Base-by-base conservation (phyloP, 2,888 invertebrate species). In the Caradrina kadenii region DNA sequence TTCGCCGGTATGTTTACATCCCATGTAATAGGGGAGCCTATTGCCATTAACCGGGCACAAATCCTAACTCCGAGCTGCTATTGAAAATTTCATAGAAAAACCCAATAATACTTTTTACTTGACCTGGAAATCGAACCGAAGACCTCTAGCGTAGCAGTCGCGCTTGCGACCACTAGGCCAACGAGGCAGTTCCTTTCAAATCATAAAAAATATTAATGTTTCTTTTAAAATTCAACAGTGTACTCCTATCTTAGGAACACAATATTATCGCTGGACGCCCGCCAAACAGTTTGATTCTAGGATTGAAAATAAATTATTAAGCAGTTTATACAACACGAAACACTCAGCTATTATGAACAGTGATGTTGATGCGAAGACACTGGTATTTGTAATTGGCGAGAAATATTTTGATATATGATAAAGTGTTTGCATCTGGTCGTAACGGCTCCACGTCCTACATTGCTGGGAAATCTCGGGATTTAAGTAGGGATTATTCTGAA, bases 231-330 rank as follows among this genome's bases (percentile, higher is more conserved):
- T 63, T 67, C 59, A 63, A n/a, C 31, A 63, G 53, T 83, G 78
- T 74, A 61, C 15, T 48, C 74, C 49, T 48, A 58, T 56, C 81
- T 69, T 52, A 70, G 19, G 35, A 71, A 11, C 26, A 42, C 53
- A 66, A 58, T 69, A 77, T 65, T 55, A 68, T 5, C 21, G 35
- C 56, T 83, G 81, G 81, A 65, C 1, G 3, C 0, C 0, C 10
- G 81, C 81, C 81, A 82, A 66, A 31, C 11, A 7, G 26, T 55
- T 55, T 54, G 63, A 62, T 69, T 64, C 81, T 62, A 55, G 65
- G 64, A 64, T 74, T 69, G 81, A 67, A 81, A 62, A 69, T 83
- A 81, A 82, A 82, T 80, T 64, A 81, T 69, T 19, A 17, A 59
- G 19, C 63, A 58, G 67, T 74, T 81, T 64, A 81, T 75, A 75